These are phyloP conservation scores for Vulpes lagopus DNA, from an alignment of 2,113 vertebrate species.

Conservation along the genomic window DNA sequence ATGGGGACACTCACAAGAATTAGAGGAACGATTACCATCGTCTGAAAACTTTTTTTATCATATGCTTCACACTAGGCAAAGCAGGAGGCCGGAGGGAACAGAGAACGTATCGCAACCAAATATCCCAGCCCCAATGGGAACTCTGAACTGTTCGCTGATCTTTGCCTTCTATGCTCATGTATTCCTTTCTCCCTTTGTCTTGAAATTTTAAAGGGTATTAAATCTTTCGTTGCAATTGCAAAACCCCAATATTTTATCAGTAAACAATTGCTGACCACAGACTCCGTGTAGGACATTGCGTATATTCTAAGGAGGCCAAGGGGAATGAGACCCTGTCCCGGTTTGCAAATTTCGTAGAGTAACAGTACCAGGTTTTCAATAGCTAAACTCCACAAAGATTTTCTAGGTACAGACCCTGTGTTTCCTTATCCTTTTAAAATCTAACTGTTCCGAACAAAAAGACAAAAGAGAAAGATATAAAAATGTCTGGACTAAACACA, in stretches of 20 bases:
- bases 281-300: not conserved
- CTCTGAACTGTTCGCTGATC: not conserved
- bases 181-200: not conserved
- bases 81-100: not conserved
- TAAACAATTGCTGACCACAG: not conserved
- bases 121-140: not conserved
- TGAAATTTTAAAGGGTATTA: constrained; percentile 23
- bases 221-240: not conserved
- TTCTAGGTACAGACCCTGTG: not conserved
- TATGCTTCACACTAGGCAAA: constrained; percentile 4
- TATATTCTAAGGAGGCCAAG: not conserved
- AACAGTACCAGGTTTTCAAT: not conserved
- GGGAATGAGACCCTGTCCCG: not conserved
- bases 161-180: not conserved
- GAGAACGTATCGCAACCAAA: not conserved
- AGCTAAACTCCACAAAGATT: not conserved
- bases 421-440: constrained; percentile 29
- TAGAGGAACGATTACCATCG: not conserved
- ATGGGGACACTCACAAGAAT: not conserved
- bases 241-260: constrained; percentile 41
- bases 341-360: not conserved
- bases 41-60: constrained; percentile 30
- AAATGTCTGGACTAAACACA: not conserved
- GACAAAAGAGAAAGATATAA: not conserved
- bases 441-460: not conserved